Percentiles rank a stretch among this genome's conserved stretches.
Conservation (phyloP, 2,797 vertebrate genomes). For the Chrosomus eos region DNA sequence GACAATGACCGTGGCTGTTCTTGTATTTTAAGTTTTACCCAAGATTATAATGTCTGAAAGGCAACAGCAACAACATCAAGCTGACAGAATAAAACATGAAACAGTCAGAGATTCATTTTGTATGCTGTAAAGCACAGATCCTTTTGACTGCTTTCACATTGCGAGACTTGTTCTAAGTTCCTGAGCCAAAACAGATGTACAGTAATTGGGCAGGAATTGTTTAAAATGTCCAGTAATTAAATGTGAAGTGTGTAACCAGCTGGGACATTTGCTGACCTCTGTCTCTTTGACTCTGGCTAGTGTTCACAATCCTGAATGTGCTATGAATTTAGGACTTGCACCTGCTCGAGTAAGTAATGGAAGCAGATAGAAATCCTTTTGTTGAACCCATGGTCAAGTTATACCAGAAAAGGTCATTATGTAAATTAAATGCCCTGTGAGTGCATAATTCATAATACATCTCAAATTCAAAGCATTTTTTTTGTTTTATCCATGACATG, state of each 20-base stretch:
- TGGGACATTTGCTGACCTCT: slow-evolving; percentile 66
- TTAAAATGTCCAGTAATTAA: slow-evolving; percentile 62
- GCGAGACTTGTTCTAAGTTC: slow-evolving; percentile 34
- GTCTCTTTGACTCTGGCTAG: slow-evolving; percentile 53
- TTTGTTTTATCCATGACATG: background rate
- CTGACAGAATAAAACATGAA: slow-evolving; percentile 20
- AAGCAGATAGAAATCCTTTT: slow-evolving; percentile 15
- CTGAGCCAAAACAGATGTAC: slow-evolving; percentile 59
- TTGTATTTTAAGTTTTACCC: background rate
- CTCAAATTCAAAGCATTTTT: background rate
- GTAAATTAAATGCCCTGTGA: background rate
- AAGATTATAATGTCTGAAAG: background rate
- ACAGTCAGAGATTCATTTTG: slow-evolving; percentile 3
- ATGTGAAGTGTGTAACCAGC: slow-evolving; percentile 62
- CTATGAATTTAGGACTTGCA: slow-evolving; percentile 48
- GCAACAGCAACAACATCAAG: background rate
- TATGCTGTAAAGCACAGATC: slow-evolving; percentile 33
- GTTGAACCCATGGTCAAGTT: background rate
- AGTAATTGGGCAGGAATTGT: slow-evolving; percentile 56
- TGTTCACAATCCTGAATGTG: slow-evolving; percentile 42
- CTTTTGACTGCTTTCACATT: slow-evolving; percentile 50
- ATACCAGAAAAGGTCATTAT: background rate
- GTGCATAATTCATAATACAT: background rate
- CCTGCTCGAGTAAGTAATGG: slow-evolving; percentile 36
- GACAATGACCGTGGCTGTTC: background rate